phyloP scores from a whole-genome alignment of 2,113 vertebrate genomes.

The Pyxicephalus adspersus region DNA sequence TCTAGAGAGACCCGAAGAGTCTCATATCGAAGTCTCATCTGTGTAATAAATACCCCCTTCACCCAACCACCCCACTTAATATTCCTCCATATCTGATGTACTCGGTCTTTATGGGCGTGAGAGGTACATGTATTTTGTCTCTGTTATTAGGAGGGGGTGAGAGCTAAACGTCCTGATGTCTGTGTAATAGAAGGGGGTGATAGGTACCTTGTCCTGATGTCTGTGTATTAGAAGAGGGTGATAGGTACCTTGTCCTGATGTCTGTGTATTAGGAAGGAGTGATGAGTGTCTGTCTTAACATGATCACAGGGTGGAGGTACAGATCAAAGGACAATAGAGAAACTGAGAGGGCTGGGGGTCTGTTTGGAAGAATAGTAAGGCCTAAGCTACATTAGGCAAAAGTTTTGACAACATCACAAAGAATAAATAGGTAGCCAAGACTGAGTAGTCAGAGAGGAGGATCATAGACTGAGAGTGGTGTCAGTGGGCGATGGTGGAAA shows the following conservation, averaged over 20 bases:
- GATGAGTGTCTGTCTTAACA: not conserved
- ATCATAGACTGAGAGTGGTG: no score
- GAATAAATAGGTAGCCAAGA: no score
- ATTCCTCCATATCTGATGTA: conserved; percentile 46
- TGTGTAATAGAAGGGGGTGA: conserved; percentile 42
- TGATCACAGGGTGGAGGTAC: conserved; percentile 18
- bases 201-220: conserved; percentile 25
- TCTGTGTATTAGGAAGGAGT: conserved; percentile 34
- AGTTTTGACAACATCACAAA: no score
- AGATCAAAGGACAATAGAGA: not conserved
- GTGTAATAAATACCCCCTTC: conserved; percentile 41
- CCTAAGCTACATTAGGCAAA: no score
- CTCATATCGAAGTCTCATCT: conserved; percentile 44
- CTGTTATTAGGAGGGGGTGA: conserved; percentile 46
- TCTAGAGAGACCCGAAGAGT: conserved; percentile 37
- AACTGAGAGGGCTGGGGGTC: not conserved
- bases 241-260: not conserved
- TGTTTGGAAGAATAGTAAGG: not conserved
- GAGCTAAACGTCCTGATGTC: conserved; percentile 24
- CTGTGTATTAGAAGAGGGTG: conserved; percentile 25
- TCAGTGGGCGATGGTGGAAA: no score
- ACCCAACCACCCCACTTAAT: conserved; percentile 12
- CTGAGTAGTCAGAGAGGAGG: no score
- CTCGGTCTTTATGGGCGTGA: conserved; percentile 29
- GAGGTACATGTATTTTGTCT: conserved; percentile 32